phyloP scores from a whole-genome alignment of 2,797 vertebrate genomes.

The Cryptoprocta ferox region DNA sequence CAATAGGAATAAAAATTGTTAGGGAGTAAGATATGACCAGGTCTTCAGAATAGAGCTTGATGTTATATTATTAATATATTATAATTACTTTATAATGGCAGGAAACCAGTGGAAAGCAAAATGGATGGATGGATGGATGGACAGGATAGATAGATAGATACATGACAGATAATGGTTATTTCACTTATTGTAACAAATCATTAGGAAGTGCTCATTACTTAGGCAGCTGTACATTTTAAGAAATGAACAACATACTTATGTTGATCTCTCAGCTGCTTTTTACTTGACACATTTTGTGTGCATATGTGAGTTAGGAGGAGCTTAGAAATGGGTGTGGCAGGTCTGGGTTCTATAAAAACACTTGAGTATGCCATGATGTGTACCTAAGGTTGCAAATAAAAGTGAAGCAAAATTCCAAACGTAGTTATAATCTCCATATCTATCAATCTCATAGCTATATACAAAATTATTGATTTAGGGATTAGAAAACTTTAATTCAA shows the following conservation, averaged over 20 bases:
- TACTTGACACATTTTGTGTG: not conserved
- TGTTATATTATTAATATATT: not conserved
- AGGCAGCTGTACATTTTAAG: not conserved
- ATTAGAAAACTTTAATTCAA: conserved; percentile 30
- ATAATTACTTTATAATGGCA: not conserved
- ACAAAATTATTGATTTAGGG: not conserved
- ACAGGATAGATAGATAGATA: not conserved
- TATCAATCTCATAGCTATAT: not conserved
- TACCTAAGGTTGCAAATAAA: not conserved
- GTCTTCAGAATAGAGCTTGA: not conserved
- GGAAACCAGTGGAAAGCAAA: not conserved
- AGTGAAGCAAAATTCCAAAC: not conserved
- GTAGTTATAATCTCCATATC: not conserved
- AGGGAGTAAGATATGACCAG: not conserved
- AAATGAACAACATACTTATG: not conserved
- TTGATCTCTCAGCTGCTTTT: conserved; percentile 20
- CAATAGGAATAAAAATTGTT: not conserved
- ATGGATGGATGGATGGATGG: not conserved
- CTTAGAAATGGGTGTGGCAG: not conserved
- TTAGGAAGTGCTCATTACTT: conserved; percentile 28
- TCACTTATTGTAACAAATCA: not conserved
- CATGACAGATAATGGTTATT: not conserved
- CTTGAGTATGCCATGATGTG: not conserved
- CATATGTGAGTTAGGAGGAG: not conserved
- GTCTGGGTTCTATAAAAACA: not conserved